phyloP scores from a whole-genome alignment of 2,888 invertebrate species.

The Habroteleia sp. region DNA sequence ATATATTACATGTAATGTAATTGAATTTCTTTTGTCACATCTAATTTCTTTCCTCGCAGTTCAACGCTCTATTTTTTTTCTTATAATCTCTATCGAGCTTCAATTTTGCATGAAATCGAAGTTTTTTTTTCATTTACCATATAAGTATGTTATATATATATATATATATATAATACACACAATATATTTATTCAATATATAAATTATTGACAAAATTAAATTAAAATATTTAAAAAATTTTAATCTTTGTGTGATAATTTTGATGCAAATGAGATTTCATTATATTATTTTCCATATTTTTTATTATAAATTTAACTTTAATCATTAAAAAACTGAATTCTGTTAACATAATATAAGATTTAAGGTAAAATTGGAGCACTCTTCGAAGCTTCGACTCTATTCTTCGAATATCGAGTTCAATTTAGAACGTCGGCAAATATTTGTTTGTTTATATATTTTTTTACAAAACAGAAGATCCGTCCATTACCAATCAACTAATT shows the following conservation, averaged over 20 bases:
- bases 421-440: constrained; percentile 33
- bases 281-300: background rate
- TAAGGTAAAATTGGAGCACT: constrained; percentile 36
- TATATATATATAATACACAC: too few relatives aligned
- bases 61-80: constrained; percentile 23
- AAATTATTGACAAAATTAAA: too few relatives aligned
- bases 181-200: too few relatives aligned
- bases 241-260: too few relatives aligned
- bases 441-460: constrained; percentile 61
- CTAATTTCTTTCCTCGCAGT: constrained; percentile 3
- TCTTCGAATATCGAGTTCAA: constrained; percentile 41
- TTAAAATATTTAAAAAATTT: too few relatives aligned
- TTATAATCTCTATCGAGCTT: constrained; percentile 8
- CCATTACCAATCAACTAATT: constrained; percentile 91
- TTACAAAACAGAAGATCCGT: constrained; percentile 85
- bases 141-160: too few relatives aligned
- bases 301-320: too few relatives aligned
- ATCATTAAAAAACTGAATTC: background rate
- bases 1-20: too few relatives aligned
- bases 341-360: background rate
- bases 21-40: too few relatives aligned
- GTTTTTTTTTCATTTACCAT: background rate
- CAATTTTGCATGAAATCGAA: constrained; percentile 9
- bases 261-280: too few relatives aligned
- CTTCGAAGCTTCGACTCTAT: constrained; percentile 26